Base-by-base conservation (phyloP, 1,140 invertebrate species). In the Homalodisca vitripennis region DNA sequence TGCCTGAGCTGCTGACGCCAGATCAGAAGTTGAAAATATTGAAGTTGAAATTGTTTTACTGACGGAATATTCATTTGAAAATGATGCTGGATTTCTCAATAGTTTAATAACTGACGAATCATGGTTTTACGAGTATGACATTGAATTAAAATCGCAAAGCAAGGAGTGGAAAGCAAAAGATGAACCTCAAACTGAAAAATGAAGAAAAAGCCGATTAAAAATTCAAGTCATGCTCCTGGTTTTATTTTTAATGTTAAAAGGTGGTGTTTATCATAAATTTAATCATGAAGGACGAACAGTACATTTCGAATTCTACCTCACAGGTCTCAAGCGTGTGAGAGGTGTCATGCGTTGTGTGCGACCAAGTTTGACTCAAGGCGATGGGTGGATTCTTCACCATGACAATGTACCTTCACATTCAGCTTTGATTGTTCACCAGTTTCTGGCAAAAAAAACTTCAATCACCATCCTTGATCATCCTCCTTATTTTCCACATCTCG, bases 351-450 rank as follows among this genome's bases (percentile, higher is more conserved):
- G 22, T 53, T 6, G 22, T 14, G 48, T 53, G 48, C 12, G 48
- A 22, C 48, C 48, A 22, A 53, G 6, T 53, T n/a, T 53, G 48
- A 14, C 3, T 53, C 13, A 53, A 13, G 20, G 22, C 48, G 22
- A 53, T 53, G 48, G 22, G 20, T 53, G 48, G 48, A 53, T 14
- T 24, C 20, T 53, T 53, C 12, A 53, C 48, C 48, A 53, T 24
- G 22, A 53, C 12, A 53, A 41, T 17, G 34, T 17, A 6, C 20
- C 20, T 53, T 3, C 12, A 53, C 22, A 13, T n/a, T 53, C 48
- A 6, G 6, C 22, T 24, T 53, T 22, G 48, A 53, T 53, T 53
- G 12, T 53, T 24, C 48, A 6, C 20, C 3, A 53, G 6, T 24
- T n/a, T 53, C 22, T n/a, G 48, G 22, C 48, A 13, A 53, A 3